Evolutionary conservation across 2,797 vertebrate genomes (phyloP), one percentile per base, ranked within the genome.

Genomic region (Vultur gryphus): DNA sequence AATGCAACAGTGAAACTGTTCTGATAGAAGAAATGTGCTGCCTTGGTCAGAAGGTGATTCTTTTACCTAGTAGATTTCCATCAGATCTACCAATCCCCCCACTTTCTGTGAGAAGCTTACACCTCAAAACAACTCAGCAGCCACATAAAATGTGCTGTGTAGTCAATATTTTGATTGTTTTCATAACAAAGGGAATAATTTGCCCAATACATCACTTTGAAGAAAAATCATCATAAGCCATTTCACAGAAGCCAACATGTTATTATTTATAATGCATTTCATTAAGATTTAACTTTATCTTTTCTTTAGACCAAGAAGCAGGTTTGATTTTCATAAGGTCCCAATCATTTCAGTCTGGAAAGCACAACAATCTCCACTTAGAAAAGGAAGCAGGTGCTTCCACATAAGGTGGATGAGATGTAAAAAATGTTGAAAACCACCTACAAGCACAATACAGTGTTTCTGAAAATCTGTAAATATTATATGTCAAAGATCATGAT

Each of bases 251-350:
- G 92, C 66, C 48, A 87, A 90, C 58, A 78, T 77, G 81, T 69
- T 96, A 83, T 84, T 97, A 97, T 95, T 97, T 96, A 94, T 90
- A 94, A 57, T 78, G 67, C 26, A 86, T 87, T 90, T 97, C 86
- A 94, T 94, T 97, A 90, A 94, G 86, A 76, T 90, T 97, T 95
- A 94, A 83, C 83, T 95, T 95, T 44, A 67, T 64, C 24, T 79
- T 92, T 91, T 85, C 90, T 96, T 97, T 90, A 95, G 94, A 93
- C 77, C 48, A 83, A 88, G 80, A 96, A 90, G 64, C 61, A 94
- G 90, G 94, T 95, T 96, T 94, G 75, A 90, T 92, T 98, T 97
- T 95, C 59, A 91, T 67, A 72, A 93, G 54, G 78, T 88, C 78
- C 57, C n/a, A 93, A 84, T 93, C 89, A 80, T 91, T 94, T 95